phyloP scores from a whole-genome alignment of 1,140 invertebrate genomes.

The Drosophila persimilis region DNA sequence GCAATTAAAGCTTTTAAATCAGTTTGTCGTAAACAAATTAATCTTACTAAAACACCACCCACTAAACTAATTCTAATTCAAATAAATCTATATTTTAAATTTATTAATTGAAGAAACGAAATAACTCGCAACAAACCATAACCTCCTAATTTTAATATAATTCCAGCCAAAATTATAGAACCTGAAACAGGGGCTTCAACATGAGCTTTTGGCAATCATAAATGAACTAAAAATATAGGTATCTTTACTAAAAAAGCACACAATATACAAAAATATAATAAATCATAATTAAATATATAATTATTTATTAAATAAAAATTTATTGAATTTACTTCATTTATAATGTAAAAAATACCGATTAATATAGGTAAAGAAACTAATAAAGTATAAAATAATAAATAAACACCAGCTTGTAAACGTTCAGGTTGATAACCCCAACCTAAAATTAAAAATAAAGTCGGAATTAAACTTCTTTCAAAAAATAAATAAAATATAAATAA shows the following conservation, averaged over 20 bases:
- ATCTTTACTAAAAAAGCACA: constrained; percentile 88
- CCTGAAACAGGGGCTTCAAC: too few relatives aligned
- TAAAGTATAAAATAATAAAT: constrained; percentile 87
- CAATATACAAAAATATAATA: constrained; percentile 84
- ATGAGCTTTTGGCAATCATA: too few relatives aligned
- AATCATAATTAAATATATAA: constrained; percentile 83
- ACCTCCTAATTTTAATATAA: too few relatives aligned
- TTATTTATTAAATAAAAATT: constrained; percentile 84
- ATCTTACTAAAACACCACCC: too few relatives aligned
- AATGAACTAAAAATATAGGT: constrained; percentile 84
- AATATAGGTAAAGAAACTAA: constrained; percentile 86
- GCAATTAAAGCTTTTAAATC: too few relatives aligned
- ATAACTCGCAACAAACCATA: too few relatives aligned
- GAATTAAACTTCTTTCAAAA: constrained; percentile 87
- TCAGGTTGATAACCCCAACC: constrained; percentile 85
- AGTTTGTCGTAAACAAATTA: too few relatives aligned
- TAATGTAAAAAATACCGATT: constrained; percentile 84
- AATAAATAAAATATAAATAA: constrained; percentile 88
- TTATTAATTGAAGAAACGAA: too few relatives aligned
- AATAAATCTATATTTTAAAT: too few relatives aligned
- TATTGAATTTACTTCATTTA: constrained; percentile 81
- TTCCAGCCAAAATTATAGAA: too few relatives aligned
- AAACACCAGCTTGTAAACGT: too few relatives aligned
- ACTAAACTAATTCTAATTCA: too few relatives aligned
- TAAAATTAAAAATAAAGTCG: constrained; percentile 86